These are phyloP conservation scores for Zaprionus tsacasi DNA, from an alignment of 1,140 invertebrate species.

Conservation along the genomic window DNA sequence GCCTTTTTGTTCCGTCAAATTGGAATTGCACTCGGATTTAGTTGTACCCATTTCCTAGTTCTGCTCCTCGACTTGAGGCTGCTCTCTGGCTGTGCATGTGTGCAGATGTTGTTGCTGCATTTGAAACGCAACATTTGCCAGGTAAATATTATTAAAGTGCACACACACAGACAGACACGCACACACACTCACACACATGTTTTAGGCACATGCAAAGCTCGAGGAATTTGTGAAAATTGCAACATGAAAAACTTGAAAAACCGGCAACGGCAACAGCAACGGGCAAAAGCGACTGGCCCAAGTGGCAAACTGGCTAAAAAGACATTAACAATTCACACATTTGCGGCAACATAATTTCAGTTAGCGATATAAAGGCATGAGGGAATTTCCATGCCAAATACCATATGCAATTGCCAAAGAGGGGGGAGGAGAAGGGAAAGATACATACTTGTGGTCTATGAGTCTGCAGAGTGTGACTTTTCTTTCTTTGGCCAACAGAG, in stretches of 20 bases:
- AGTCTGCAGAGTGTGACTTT: slow-evolving; percentile 10
- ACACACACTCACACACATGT: background rate
- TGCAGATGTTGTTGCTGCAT: slow-evolving; percentile 35
- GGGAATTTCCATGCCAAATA: background rate
- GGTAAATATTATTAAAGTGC: slow-evolving; percentile 61
- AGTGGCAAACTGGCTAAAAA: slow-evolving; percentile 64
- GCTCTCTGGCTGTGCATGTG: slow-evolving; percentile 27
- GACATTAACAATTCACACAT: slow-evolving; percentile 81
- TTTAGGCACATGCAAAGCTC: slow-evolving; percentile 16
- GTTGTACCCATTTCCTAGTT: slow-evolving; percentile 12
- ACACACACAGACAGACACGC: slow-evolving; percentile 8
- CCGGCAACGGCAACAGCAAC: slow-evolving; percentile 53
- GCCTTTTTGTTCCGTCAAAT: slow-evolving; percentile 48
- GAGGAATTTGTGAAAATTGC: slow-evolving; percentile 61
- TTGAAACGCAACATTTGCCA: slow-evolving; percentile 43
- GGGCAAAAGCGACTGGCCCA: slow-evolving; percentile 44
- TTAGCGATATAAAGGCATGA: slow-evolving; percentile 41
- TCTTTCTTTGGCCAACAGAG: slow-evolving; percentile 30
- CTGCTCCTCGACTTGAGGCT: background rate
- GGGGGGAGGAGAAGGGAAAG: background rate
- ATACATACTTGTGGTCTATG: slow-evolving; percentile 17
- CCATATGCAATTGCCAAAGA: slow-evolving; percentile 23
- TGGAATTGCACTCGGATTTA: slow-evolving; percentile 39
- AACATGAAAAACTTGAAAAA: slow-evolving; percentile 78
- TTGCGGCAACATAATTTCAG: slow-evolving; percentile 77